Base-by-base conservation (phyloP, 64 coral and sea anemone species). In the Porites lutea region DNA sequence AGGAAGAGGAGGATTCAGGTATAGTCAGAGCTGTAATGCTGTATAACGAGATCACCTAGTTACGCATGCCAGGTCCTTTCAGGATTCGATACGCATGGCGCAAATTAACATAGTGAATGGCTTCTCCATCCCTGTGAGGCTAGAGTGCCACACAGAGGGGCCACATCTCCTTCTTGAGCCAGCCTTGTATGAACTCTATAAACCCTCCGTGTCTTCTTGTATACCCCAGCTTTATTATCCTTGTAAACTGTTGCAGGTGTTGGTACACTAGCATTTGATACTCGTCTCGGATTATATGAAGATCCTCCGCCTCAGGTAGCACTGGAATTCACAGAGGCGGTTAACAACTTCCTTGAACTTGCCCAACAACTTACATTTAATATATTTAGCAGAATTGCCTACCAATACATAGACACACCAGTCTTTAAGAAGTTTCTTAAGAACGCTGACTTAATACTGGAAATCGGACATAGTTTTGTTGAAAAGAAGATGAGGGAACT, bases 401-500 rank as follows among this genome's bases (percentile, higher is more conserved):
- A 5, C 8, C 60, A 54, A 0, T 84, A 64, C 11, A 19, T 85
- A 7, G 58, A 92, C 4, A 92, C 90, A 3, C 90, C 90, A 15
- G 19, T 23, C 0, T 85, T 70, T 55, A 85, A 75, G 8, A 75
- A 75, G 65, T 7, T 92, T 21, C 4, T 14, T 0, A 22, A 77
- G 13, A 13, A 52, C 5, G 3, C 22, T 52, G 69, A 92, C 16
- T 22, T 10, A 4, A 5, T 22, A 0, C 11, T 54, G 52, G 68
- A 64, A 8, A 75, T 92, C 51, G 52, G 23, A 4, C 21, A 64
- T 3, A n/a, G 46, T 2, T 92, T 71, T 75, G 44, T 92, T 14
- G 57, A 92, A 14, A 75, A 59, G 69, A 92, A 92, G 85, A 84
- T 92, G 4, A 44, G 19, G 48, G 89, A 91, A 15, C 68, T 91